Evolutionary conservation across 2,113 vertebrate genomes (phyloP).

Genomic region (Pseudorectes ferrugineus): DNA sequence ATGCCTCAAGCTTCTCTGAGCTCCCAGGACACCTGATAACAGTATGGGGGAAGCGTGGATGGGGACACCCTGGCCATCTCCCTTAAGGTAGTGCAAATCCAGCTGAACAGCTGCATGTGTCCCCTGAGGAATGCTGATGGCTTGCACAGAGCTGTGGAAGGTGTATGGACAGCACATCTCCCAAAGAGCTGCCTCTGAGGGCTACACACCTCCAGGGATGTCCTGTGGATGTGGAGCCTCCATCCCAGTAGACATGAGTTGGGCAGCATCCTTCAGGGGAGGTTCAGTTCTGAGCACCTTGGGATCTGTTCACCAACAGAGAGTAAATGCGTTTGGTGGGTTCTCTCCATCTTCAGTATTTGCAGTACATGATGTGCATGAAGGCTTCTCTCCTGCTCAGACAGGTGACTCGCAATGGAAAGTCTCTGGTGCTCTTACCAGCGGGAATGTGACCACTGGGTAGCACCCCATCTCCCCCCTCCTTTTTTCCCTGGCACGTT

Average conservation of each 20-base stretch:
- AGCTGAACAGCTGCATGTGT: not conserved
- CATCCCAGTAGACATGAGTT: not conserved
- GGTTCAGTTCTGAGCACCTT: not conserved
- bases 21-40: not conserved
- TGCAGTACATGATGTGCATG: not conserved
- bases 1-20: not conserved
- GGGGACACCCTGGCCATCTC: not conserved
- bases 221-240: not conserved
- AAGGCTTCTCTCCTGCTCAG: not conserved
- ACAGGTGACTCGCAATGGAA: not conserved
- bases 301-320: not conserved
- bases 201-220: rapidly evolving
- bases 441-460: not conserved
- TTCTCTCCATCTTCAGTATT: not conserved
- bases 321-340: not conserved
- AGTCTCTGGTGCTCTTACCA: not conserved
- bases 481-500: not conserved
- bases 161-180: not conserved
- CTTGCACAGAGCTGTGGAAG: not conserved
- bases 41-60: not conserved
- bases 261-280: not conserved
- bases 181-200: not conserved
- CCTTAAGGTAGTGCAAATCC: not conserved
- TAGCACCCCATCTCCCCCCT: not conserved
- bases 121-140: not conserved